Evolutionary conservation across 2,797 vertebrate genomes (phyloP).

Genomic region (Myotis pilosus): DNA sequence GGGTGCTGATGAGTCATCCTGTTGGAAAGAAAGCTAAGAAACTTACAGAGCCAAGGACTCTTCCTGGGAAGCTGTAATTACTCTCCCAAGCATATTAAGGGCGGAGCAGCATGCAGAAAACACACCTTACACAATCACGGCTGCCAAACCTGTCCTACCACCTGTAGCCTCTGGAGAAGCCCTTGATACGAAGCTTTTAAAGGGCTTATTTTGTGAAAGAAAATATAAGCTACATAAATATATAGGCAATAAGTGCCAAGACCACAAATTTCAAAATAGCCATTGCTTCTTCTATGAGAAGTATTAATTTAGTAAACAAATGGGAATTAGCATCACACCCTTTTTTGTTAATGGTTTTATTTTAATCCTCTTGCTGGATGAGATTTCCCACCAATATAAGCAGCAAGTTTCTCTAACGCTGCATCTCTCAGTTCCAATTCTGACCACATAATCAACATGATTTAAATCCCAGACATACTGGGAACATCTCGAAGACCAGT

Average conservation of each 20-base stretch:
- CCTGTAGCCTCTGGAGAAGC: constrained; percentile 19
- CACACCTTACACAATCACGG: not conserved
- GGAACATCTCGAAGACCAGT: constrained; percentile 56
- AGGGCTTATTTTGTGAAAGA: constrained; percentile 12
- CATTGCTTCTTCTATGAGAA: not conserved
- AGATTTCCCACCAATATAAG: constrained; percentile 12
- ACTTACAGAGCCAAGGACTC: not conserved
- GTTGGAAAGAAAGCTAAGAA: not conserved
- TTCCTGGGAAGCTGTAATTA: constrained; percentile 33
- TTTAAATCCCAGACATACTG: constrained; percentile 64
- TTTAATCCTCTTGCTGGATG: constrained; percentile 1
- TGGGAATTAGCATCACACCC: not conserved
- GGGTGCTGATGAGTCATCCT: not conserved
- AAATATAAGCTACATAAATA: not conserved
- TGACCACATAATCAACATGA: constrained; percentile 9
- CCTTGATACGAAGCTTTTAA: not conserved
- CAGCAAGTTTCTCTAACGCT: not conserved
- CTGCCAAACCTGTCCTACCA: constrained; percentile 68
- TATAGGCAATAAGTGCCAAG: not conserved
- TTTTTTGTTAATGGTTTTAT: constrained; percentile 12
- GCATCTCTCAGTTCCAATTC: not conserved
- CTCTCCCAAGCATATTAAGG: not conserved
- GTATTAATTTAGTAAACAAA: not conserved
- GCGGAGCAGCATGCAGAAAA: not conserved
- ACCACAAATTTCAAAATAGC: not conserved